Base-by-base conservation (phyloP, 2,797 vertebrate species). In the Myotis planiceps region DNA sequence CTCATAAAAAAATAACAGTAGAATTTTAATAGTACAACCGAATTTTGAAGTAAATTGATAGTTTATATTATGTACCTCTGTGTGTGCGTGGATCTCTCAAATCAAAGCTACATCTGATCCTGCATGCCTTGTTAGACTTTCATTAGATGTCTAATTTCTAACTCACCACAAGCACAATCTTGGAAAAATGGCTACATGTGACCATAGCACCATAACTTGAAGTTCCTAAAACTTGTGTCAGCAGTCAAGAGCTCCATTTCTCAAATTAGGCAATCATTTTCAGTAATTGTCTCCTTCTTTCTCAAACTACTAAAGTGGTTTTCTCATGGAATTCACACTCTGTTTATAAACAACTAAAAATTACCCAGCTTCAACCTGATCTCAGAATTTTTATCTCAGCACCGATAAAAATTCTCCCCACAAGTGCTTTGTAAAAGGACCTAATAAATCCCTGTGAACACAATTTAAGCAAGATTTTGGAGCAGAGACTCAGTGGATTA, bases 291-390 rank as follows among this genome's bases (percentile, higher is more conserved):
- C 34, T 76, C 66, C 49, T 58, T 75, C 32, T 84, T 94, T 96
- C 37, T 68, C 15, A 78, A 95, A 78, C 47, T 14, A 82, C 1
- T 84, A 2, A 55, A 78, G 49, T 81, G 27, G 21, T 53, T 94
- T 94, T 92, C 39, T 74, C 29, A 78, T 0, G 6, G 19, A 37
- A 85, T 53, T 66, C 29, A 69, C 34, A 53, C 12, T 94, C 16
- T 74, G 6, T 74, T 91, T 87, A 90, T 66, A 83, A 96, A 86
- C 45, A 93, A 71, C 32, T 65, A 27, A 37, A 95, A 96, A 85
- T 72, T 76, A 88, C 23, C 15, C 42, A 90, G 25, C 45, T 78
- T 87, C 12, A 90, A 89, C 7, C 5, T 79, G 4, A 86, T 32
- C 9, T 91, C 83, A 79, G 83, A 93, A 95, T 34, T 78, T 39